Evolutionary conservation across 2,888 invertebrate genomes (phyloP).

Genomic region (Oscheius sp.): DNA sequence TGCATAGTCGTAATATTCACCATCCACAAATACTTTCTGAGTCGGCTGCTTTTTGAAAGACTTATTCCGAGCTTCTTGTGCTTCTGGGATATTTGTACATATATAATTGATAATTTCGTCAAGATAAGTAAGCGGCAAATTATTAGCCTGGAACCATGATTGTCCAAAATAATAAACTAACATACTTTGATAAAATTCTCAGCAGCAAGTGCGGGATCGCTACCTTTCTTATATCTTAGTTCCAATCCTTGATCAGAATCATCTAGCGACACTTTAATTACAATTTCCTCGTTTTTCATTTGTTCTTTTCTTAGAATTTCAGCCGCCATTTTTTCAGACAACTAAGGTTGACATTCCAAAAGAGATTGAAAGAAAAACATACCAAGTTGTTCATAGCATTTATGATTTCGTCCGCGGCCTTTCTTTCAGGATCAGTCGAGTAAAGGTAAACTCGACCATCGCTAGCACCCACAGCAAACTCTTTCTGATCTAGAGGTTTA

Average conservation of each 20-base stretch:
- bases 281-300: slow-evolving; percentile 37
- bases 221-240: slow-evolving; percentile 60
- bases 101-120: slow-evolving; percentile 62
- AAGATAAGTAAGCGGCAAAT: slow-evolving; percentile 55
- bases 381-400: slow-evolving; percentile 82
- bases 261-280: slow-evolving; percentile 65
- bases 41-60: slow-evolving; percentile 29
- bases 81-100: slow-evolving; percentile 56
- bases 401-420: slow-evolving; percentile 77
- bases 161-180: neutral
- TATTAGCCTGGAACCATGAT: slow-evolving; percentile 52
- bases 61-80: slow-evolving; percentile 34
- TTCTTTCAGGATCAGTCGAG: slow-evolving; percentile 79
- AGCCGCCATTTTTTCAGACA: slow-evolving; percentile 70
- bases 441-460: slow-evolving; percentile 89
- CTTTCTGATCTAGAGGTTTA: slow-evolving; percentile 83
- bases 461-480: slow-evolving; percentile 87
- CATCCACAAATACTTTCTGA: slow-evolving; percentile 37
- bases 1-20: slow-evolving; percentile 86
- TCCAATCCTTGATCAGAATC: slow-evolving; percentile 57
- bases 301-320: slow-evolving; percentile 35
- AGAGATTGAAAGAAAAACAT: neutral
- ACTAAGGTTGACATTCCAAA: neutral
- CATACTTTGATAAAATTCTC: slow-evolving; percentile 57
- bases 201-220: slow-evolving; percentile 59